A percentile compares a stretch with the other conserved stretches of the same genome.
These are phyloP conservation scores for Pterostichus madidus DNA, from an alignment of 2,888 invertebrate genomes.

Conservation along the genomic window DNA sequence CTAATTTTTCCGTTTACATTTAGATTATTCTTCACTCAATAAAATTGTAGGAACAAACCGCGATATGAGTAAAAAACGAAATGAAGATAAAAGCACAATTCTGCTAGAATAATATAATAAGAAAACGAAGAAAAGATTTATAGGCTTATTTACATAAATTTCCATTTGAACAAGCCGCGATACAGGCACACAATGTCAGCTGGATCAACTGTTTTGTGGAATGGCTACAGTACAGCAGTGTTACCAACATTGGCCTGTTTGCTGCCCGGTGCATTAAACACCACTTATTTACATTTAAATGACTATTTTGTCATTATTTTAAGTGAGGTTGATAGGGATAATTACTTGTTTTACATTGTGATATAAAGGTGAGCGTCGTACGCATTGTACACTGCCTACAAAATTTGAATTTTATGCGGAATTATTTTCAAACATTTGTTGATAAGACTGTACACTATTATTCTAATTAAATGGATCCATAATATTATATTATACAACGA, in stretches of 20 bases:
- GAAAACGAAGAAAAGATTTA: conserved; percentile 42
- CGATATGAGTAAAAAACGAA: background rate
- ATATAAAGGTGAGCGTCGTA: conserved; percentile 16
- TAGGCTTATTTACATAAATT: conserved; percentile 27
- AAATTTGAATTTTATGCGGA: conserved; percentile 39
- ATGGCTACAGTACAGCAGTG: background rate
- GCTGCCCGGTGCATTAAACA: conserved; percentile 27
- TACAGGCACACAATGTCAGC: conserved; percentile 19
- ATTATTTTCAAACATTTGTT: background rate
- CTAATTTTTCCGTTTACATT: too few relatives aligned
- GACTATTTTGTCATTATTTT: conserved; percentile 48
- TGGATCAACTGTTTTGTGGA: conserved; percentile 32
- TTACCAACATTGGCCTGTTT: conserved; percentile 4
- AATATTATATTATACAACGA: too few relatives aligned
- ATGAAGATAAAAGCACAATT: conserved; percentile 8
- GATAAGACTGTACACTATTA: background rate
- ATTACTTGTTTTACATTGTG: conserved; percentile 47
- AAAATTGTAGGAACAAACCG: background rate
- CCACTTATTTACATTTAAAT: conserved; percentile 54
- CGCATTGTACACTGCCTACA: background rate
- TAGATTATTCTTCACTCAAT: background rate
- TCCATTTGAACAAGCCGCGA: conserved; percentile 29
- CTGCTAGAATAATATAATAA: conserved; percentile 22
- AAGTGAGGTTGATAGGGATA: conserved; percentile 44
- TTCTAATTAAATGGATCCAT: background rate